phyloP scores from a whole-genome alignment of 2,113 vertebrate genomes.

The Dunckerocampus dactyliophorus region DNA sequence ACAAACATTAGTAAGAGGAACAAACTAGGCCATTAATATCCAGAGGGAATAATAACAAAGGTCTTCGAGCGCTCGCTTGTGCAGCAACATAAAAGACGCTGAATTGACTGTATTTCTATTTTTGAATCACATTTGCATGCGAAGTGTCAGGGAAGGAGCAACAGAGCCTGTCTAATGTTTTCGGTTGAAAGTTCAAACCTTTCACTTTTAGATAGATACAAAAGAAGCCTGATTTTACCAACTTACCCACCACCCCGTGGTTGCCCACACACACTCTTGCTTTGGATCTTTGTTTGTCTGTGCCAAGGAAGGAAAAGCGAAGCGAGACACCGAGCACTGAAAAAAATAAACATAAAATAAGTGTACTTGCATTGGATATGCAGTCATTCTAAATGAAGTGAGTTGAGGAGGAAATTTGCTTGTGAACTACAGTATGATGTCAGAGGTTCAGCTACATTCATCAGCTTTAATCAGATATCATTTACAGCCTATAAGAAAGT shows the following conservation, averaged over 20 bases:
- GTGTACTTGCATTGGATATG: no score
- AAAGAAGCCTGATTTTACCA: neutral
- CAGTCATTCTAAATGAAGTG: no score
- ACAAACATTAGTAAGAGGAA: conserved; percentile 47
- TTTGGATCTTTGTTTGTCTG: neutral
- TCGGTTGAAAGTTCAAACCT: neutral
- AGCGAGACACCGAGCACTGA: no score
- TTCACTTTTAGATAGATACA: neutral
- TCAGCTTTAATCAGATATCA: no score
- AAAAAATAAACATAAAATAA: no score
- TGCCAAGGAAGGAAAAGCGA: neutral
- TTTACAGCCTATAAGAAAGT: no score
- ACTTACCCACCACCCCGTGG: neutral
- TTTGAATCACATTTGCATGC: conserved; percentile 10
- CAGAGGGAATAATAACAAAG: conserved; percentile 30
- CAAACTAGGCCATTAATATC: conserved; percentile 47
- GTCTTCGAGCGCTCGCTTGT: conserved; percentile 17
- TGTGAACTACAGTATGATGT: no score
- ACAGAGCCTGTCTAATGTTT: conserved; percentile 14
- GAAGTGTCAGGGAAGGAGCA: conserved; percentile 17
- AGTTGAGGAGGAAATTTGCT: no score
- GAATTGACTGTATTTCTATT: conserved; percentile 34
- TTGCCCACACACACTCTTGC: neutral
- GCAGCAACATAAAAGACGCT: conserved; percentile 18
- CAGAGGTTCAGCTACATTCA: no score